phyloP scores from a whole-genome alignment of 2,113 vertebrate species.

The Vombatus ursinus region DNA sequence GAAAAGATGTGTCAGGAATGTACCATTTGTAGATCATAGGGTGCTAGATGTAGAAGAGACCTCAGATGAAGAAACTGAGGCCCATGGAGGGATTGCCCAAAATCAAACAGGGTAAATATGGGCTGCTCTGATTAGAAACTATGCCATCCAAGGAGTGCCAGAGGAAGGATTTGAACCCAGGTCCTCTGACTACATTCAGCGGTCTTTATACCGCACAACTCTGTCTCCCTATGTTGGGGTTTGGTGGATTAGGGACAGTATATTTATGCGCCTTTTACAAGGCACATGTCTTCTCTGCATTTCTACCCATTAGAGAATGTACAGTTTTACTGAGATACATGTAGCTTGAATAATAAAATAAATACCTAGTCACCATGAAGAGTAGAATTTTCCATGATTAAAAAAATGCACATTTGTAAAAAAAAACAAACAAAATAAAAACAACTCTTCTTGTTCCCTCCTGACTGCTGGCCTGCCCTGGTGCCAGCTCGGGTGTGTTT shows the following conservation, averaged over 20 bases:
- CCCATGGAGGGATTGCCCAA: not conserved
- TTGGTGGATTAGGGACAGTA: not conserved
- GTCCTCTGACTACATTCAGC: not conserved
- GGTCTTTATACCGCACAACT: not conserved
- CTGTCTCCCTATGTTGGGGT: not conserved
- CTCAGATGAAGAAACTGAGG: not conserved
- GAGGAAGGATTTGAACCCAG: not conserved
- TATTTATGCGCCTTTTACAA: not conserved
- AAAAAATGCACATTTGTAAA: too few relatives aligned
- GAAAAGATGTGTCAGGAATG: conserved; percentile 5
- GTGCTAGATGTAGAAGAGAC: not conserved
- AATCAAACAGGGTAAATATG: not conserved
- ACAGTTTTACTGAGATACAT: too few relatives aligned
- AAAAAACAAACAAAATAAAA: too few relatives aligned
- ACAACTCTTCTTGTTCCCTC: too few relatives aligned
- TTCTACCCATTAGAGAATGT: too few relatives aligned
- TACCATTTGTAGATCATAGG: not conserved
- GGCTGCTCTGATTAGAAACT: not conserved
- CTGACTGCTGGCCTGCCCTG: too few relatives aligned
- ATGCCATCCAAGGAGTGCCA: not conserved
- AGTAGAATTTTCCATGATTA: too few relatives aligned
- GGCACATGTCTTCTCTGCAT: too few relatives aligned
- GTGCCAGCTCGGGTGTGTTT: too few relatives aligned
- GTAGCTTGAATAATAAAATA: too few relatives aligned
- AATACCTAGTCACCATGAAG: too few relatives aligned